These are phyloP conservation scores for Drosophila infuscata DNA, from an alignment of 2,888 invertebrate species.

Conservation along the genomic window DNA sequence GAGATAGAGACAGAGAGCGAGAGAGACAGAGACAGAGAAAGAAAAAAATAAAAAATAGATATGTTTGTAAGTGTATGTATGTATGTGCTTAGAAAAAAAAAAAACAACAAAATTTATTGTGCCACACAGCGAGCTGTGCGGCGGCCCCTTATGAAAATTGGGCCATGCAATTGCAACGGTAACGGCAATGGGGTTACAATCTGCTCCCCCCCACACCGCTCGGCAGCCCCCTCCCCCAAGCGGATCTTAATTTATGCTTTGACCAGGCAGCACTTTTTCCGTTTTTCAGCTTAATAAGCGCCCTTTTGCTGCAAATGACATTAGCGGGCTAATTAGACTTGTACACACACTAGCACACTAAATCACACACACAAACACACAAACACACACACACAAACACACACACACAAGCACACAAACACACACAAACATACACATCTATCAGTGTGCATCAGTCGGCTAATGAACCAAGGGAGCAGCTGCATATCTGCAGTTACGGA, in stretches of 20 bases:
- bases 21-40: neutral
- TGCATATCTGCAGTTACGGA: constrained; percentile 12
- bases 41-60: constrained; percentile 12
- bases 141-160: constrained; percentile 53
- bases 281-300: constrained; percentile 76
- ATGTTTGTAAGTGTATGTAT: neutral
- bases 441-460: constrained; percentile 33
- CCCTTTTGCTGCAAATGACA: constrained; percentile 69
- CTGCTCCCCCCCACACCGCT: neutral
- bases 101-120: constrained; percentile 49
- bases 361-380: constrained; percentile 16
- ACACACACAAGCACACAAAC: constrained; percentile 16
- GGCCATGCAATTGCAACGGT: constrained; percentile 71
- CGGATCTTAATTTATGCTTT: constrained; percentile 73
- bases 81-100: neutral
- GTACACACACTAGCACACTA: constrained; percentile 14
- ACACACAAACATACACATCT: constrained; percentile 14
- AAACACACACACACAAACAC: constrained; percentile 4
- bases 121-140: constrained; percentile 27
- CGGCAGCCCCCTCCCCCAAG: neutral
- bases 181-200: constrained; percentile 20
- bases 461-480: constrained; percentile 46
- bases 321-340: constrained; percentile 76
- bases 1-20: neutral
- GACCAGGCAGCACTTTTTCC: constrained; percentile 67